These are phyloP conservation scores for Anguilla rostrata DNA, from an alignment of 2,113 vertebrate species.

Conservation along the genomic window DNA sequence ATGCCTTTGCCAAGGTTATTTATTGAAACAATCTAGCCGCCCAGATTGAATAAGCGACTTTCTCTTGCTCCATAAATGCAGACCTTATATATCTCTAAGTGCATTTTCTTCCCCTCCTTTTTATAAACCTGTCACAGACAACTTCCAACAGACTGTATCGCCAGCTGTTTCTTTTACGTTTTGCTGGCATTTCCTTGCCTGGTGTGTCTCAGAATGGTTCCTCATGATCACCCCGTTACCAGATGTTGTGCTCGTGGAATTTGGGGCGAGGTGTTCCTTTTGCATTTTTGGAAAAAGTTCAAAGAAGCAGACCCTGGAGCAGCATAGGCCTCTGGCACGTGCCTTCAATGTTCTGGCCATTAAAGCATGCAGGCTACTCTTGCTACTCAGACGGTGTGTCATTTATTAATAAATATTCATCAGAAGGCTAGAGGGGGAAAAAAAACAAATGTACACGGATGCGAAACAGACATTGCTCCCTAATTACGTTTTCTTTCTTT, in stretches of 20 bases:
- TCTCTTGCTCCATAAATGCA: conserved; percentile 32
- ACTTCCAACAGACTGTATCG: not conserved
- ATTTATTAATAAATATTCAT: not conserved
- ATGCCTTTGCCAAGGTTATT: conserved; percentile 61
- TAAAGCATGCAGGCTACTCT: not conserved
- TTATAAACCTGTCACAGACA: not conserved
- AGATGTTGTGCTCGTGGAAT: not conserved
- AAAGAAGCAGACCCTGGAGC: conserved; percentile 21
- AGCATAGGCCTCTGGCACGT: not conserved
- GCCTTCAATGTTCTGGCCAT: not conserved
- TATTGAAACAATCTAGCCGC: conserved; percentile 66
- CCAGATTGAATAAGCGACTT: conserved; percentile 61
- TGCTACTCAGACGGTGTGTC: not conserved
- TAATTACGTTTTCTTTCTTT: not conserved
- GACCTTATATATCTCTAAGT: conserved; percentile 28
- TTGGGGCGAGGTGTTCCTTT: not conserved
- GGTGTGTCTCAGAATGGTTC: not conserved
- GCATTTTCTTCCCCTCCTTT: not conserved
- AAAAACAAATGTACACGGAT: not conserved
- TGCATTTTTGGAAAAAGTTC: conserved; percentile 12
- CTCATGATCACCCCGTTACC: not conserved
- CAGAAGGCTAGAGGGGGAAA: not conserved
- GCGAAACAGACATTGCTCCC: not conserved
- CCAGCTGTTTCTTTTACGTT: not conserved
- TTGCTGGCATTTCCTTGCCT: not conserved